Base-by-base conservation (phyloP, 1,140 invertebrate species). In the Hermatobates lingyangjiaoensis region DNA sequence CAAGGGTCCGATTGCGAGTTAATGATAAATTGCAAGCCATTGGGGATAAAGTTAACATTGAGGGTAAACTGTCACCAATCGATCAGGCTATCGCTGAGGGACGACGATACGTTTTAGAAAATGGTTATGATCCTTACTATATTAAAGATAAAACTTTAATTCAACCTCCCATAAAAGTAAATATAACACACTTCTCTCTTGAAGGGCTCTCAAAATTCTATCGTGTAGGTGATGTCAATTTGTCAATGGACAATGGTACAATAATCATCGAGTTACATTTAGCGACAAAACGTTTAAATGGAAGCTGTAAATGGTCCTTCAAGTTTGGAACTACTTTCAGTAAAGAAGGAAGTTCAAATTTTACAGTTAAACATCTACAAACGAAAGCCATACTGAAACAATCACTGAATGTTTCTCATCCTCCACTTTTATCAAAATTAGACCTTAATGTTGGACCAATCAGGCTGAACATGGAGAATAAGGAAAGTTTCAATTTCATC, bases 181-280 rank as follows among this genome's bases (percentile, higher is more conserved):
- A 60, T 26, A 45, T 61, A 4, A 50, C 56, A 10, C 46, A 85
- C 45, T 84, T 82, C 0, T 82, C 77, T 76, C 60, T 87, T n/a
- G 75, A 70, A 38, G 86, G 85, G 2, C 64, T 86, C 46, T 80
- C 83, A 0, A 81, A 79, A 21, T 83, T 90, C 60, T 80, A 87
- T 63, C 71, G 83, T 25, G 79, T 83, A 24, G 84, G 83, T 1
- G 80, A 88, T 59, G 76, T 88, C 4, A 75, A 74, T 0, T 67
- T 87, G 0, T 71, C 70, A 51, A 73, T 88, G 67, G 72, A 77
- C 24, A 54, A 50, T 18, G 58, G 58, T 18, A 80, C 75, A 1
- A 59, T 74, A 0, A 68, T 77, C 56, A 72, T 73, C 2, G 68
- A 76, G 27, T 61, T 88, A 50, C 79, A 85, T 63, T 70, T 87